Conservation (phyloP, 2,888 invertebrate species). For the Drosophila falleni region DNA sequence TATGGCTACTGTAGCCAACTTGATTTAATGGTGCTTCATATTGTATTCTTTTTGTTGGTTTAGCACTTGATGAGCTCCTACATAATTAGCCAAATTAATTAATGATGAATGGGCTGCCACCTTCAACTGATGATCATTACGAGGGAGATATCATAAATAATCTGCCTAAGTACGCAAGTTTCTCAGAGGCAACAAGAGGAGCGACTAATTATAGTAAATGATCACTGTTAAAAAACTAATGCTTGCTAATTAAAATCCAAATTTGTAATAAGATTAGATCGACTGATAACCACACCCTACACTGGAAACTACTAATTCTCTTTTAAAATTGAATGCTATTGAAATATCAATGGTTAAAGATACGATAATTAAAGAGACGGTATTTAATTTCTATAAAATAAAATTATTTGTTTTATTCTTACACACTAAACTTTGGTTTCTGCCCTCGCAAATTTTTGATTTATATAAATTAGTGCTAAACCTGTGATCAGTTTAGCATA, state of each 20-base stretch:
- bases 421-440: background rate
- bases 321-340: background rate
- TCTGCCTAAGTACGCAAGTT: constrained; percentile 1
- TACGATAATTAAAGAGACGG: background rate
- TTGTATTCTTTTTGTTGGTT: constrained; percentile 20
- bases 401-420: background rate
- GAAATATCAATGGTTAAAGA: background rate
- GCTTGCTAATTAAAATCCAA: no score
- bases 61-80: constrained; percentile 6
- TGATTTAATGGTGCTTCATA: constrained; percentile 23
- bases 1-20: constrained; percentile 17
- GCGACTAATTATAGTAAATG: constrained; percentile 5
- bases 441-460: constrained; percentile 1
- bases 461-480: background rate
- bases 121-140: background rate
- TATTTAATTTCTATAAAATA: background rate
- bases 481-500: constrained; percentile 11
- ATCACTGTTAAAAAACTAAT: background rate
- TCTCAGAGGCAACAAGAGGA: background rate
- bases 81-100: constrained; percentile 36
- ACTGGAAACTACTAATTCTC: background rate
- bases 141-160: constrained; percentile 26
- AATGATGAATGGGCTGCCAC: constrained; percentile 32
- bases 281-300: no score
- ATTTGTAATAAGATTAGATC: no score